Evolutionary conservation across 2,113 vertebrate genomes (phyloP).

Genomic region (Galbula dea): DNA sequence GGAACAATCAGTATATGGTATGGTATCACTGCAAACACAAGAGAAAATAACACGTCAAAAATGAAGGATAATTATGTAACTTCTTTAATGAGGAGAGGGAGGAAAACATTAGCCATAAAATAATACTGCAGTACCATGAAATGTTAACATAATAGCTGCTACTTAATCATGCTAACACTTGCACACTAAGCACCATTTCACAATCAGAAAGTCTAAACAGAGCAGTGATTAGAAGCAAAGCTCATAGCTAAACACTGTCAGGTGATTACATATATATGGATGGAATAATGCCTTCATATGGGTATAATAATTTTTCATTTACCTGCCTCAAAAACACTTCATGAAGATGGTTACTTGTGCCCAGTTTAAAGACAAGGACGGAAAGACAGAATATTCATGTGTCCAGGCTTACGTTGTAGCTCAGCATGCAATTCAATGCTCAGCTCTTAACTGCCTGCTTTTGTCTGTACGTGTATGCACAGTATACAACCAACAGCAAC

Average conservation of each 20-base stretch:
- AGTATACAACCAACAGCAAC: background rate
- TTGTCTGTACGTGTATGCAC: too few species aligned
- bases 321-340: background rate
- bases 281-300: background rate
- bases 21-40: conserved; percentile 87
- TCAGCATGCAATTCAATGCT: background rate
- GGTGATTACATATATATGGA: background rate
- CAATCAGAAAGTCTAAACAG: background rate
- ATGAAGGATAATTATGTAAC: background rate
- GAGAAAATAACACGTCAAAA: background rate
- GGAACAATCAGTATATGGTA: conserved; percentile 94
- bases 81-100: background rate
- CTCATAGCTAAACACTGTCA: background rate
- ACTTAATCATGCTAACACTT: background rate
- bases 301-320: background rate
- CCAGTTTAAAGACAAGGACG: background rate
- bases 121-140: background rate
- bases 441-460: background rate
- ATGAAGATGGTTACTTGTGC: background rate
- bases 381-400: background rate
- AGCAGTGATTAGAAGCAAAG: background rate
- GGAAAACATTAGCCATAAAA: background rate
- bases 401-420: background rate
- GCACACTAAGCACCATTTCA: background rate
- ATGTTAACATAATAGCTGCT: background rate